Conservation (phyloP, 2,113 vertebrate genomes). For the Sciurus niger region DNA sequence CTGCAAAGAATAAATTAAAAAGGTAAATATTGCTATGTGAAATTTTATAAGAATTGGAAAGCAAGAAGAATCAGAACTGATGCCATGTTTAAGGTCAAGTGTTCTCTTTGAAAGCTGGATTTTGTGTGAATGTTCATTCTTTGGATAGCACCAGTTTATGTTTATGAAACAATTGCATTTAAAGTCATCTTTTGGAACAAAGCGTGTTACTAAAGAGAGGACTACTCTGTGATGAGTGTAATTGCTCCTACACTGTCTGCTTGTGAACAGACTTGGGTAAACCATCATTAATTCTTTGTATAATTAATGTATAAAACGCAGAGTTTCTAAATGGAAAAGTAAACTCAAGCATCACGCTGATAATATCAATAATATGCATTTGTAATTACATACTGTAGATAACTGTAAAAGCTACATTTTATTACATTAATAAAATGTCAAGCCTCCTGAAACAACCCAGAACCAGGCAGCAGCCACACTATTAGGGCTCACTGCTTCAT, state of each 20-base stretch:
- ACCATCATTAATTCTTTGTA: constrained; percentile 66
- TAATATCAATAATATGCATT: constrained; percentile 37
- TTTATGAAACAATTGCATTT: neutral
- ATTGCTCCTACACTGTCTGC: constrained; percentile 20
- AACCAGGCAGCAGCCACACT: fast-evolving
- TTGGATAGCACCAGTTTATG: neutral
- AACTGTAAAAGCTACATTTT: constrained; percentile 58
- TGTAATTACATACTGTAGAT: constrained; percentile 48
- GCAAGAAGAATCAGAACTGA: neutral
- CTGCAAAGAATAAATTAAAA: neutral
- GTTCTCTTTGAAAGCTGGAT: neutral
- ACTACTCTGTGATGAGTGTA: neutral
- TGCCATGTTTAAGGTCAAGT: fast-evolving
- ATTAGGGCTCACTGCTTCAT: neutral
- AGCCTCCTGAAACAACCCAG: neutral
- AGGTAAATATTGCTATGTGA: neutral
- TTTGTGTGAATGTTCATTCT: neutral
- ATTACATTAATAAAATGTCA: constrained; percentile 61
- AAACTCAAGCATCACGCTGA: constrained; percentile 37
- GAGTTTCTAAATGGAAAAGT: constrained; percentile 67
- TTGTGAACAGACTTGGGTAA: neutral
- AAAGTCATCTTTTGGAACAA: constrained; percentile 50
- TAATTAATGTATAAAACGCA: constrained; percentile 65
- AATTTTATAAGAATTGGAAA: neutral
- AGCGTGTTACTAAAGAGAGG: constrained; percentile 4